Evolutionary conservation across 2,797 vertebrate species (phyloP), one percentile per base, ranked within the genome.

Genomic region (Corythornis leucogaster): DNA sequence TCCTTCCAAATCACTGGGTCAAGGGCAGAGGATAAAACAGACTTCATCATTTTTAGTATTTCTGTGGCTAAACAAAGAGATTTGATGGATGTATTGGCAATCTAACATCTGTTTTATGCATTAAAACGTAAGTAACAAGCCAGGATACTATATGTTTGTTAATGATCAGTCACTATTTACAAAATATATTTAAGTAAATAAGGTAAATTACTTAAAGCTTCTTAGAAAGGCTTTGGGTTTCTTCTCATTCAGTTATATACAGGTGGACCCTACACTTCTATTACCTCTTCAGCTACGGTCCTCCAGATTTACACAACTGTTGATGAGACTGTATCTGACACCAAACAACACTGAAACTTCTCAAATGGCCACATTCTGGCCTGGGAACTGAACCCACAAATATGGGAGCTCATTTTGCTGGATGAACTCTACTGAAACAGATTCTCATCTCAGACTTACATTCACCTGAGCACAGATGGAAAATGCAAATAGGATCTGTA

Each of bases 381-480:
- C 80, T 88, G 38, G 48, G 86, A 93, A 61, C 35, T 18, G 42
- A 86, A 77, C 43, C 31, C 22, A 69, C 35, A 66, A 42, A 55
- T 61, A 31, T 28, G 24, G 63, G 69, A 74, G 30, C 50, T 87
- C 67, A 35, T 78, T 74, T 71, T 77, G 15, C 22, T 70, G 57
- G 42, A 76, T 51, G 64, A 84, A 42, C 31, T 83, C 17, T 2
- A 3, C 21, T 54, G 35, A 53, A 90, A 71, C 7, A 74, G 57
- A 82, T 75, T 89, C 66, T 62, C 76, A 26, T n/a, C 38, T 82
- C 68, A 66, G 42, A 54, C 8, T 50, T 58, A 40, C 58, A 77
- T 79, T 87, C 91, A 90, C 73, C 88, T 91, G 38, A 70, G 53
- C 38, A 71, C 22, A 77, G 80, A 89, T 51, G 13, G 66, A 87